Evolutionary conservation across 2,888 invertebrate species (phyloP), one percentile per base, ranked within the genome.

Genomic region (Megalurothrips usitatus): DNA sequence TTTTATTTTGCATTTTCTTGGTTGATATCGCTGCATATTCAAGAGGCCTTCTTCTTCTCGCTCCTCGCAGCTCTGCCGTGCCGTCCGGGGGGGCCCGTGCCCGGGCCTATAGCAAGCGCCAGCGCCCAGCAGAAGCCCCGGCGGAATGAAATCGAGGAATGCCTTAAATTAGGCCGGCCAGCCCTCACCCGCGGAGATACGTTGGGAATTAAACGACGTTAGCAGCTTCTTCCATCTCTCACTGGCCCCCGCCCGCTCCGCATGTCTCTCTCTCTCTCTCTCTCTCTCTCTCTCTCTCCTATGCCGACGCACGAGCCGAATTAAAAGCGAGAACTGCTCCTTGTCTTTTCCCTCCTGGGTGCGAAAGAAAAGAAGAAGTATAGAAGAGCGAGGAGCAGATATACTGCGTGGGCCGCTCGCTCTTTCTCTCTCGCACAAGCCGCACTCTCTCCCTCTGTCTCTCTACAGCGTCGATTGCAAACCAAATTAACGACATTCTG

Each of bases 1-100:
- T 75, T 75, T 75, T 75, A 75, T 75, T 75, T 75, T 75, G 68
- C 68, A 75, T 75, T 75, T 75, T 75, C 68, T 75, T 26, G 68
- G 68, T 75, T 75, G 68, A 26, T 75, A 75, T 75, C 68, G 68
- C 68, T 75, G 68, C 68, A 75, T 75, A 75, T 75, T 75, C 68
- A 75, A 23, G 68, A 75, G 68, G 12, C 11, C 23, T 43, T 43
- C 34, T 43, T n/a, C n/a, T n/a, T n/a, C 58, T 19, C 58, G 52
- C 52, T 11, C 52, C 52, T 11, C 17, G 52, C 52, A 11, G 63
- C 68, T 19, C 68, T 58, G 0, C 68, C 11, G 11, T 68, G 63
- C 63, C n/a, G 63, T 9, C 63, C 63, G 11, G 17, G 63, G 19
- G 63, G n/a, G 68, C 23, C 63, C 63, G 8, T 23, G 1, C 23